Conservation (phyloP, 64 coral and sea anemone species). For the Astreopora myriophthalma region DNA sequence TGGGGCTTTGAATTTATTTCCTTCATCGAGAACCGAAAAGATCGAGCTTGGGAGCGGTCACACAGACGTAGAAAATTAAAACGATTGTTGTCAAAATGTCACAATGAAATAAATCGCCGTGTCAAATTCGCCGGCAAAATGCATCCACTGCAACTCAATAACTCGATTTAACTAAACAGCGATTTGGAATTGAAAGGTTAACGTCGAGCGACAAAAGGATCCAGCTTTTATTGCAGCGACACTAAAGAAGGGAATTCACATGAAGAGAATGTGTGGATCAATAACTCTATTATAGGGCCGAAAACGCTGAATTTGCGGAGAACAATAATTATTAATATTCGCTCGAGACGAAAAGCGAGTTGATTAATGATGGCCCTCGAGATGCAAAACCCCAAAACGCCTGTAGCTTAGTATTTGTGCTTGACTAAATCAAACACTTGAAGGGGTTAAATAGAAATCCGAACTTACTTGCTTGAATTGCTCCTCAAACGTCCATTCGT, state of each 20-base stretch:
- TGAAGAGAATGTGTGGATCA: neutral
- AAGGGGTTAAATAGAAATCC: neutral
- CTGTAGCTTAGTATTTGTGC: conserved; percentile 9
- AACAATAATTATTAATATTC: conserved; percentile 63
- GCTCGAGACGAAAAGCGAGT: conserved; percentile 45
- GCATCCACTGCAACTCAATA: conserved; percentile 35
- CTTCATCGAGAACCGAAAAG: neutral
- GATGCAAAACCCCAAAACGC: conserved; percentile 23
- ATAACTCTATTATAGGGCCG: conserved; percentile 31
- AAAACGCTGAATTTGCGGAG: conserved; percentile 17
- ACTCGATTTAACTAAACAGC: conserved; percentile 32
- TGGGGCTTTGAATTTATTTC: neutral
- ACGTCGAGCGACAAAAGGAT: conserved; percentile 2
- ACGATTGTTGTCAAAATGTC: conserved; percentile 50
- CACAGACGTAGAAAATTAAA: conserved; percentile 6
- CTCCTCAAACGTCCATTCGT: conserved; percentile 96
- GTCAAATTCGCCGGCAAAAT: conserved; percentile 52
- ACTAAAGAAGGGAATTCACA: conserved; percentile 19
- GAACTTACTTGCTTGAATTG: conserved; percentile 93
- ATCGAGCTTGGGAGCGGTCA: neutral
- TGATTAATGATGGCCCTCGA: conserved; percentile 57
- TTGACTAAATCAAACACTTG: conserved; percentile 32
- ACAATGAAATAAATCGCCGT: conserved; percentile 43
- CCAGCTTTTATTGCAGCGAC: neutral
- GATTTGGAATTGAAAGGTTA: conserved; percentile 37